Percentiles rank a stretch among this genome's conserved stretches.
These are phyloP conservation scores for Drosophila watanabei DNA, from an alignment of 1,140 invertebrate genomes.

Conservation along the genomic window DNA sequence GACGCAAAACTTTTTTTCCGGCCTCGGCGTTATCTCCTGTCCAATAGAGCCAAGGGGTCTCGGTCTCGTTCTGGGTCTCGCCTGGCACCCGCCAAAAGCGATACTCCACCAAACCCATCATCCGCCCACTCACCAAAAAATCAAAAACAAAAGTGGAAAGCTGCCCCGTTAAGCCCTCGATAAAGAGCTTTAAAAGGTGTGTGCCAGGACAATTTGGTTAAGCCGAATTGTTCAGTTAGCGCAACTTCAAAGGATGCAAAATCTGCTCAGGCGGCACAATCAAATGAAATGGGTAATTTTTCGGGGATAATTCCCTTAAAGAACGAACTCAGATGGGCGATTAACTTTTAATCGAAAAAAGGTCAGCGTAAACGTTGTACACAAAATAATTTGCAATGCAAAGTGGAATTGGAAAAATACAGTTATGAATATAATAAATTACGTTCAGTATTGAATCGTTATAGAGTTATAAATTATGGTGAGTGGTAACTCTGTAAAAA, in stretches of 20 bases:
- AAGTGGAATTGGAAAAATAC: not conserved
- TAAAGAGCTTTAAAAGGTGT: conserved; percentile 58
- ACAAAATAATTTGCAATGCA: not conserved
- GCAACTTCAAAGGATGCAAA: conserved; percentile 57
- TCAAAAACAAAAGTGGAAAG: conserved; percentile 57
- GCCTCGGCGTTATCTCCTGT: conserved; percentile 47
- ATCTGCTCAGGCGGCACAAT: conserved; percentile 53
- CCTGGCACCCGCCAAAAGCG: conserved; percentile 34
- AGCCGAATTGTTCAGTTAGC: conserved; percentile 34
- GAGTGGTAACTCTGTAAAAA: not conserved
- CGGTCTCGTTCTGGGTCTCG: conserved; percentile 24
- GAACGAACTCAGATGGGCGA: not conserved
- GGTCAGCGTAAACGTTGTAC: not conserved
- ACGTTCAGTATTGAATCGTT: not conserved
- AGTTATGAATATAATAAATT: not conserved
- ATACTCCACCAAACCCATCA: conserved; percentile 9
- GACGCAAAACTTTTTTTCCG: conserved; percentile 78
- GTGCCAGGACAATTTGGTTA: conserved; percentile 46
- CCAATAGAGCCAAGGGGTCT: conserved; percentile 58
- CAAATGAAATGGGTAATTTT: conserved; percentile 40
- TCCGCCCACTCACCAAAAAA: conserved; percentile 14
- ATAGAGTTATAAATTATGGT: not conserved
- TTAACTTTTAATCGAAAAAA: conserved; percentile 34
- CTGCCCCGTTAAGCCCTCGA: conserved; percentile 41
- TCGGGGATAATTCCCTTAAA: conserved; percentile 19